These are phyloP conservation scores for Embiotoca jacksoni DNA, from an alignment of 2,113 vertebrate species.

Conservation along the genomic window DNA sequence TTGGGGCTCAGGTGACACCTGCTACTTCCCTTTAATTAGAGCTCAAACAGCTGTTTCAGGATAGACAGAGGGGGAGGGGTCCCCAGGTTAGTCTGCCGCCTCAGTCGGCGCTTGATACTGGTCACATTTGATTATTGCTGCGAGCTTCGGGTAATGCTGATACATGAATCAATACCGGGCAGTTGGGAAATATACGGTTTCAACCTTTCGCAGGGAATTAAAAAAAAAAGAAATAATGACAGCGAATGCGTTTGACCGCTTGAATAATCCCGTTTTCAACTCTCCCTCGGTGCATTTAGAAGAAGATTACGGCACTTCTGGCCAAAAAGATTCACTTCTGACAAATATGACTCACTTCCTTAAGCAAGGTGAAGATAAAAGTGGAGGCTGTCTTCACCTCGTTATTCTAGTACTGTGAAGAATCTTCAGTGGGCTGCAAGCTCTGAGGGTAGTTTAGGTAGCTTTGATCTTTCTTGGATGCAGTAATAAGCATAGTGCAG, in stretches of 20 bases:
- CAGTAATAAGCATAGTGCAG: slow-evolving; percentile 71
- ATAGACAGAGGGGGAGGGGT: slow-evolving; percentile 55
- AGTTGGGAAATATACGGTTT: not conserved
- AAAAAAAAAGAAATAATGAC: slow-evolving; percentile 36
- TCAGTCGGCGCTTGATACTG: slow-evolving; percentile 57
- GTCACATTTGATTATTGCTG: slow-evolving; percentile 65
- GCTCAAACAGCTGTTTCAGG: slow-evolving; percentile 83
- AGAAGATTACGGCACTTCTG: slow-evolving; percentile 44
- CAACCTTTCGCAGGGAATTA: slow-evolving; percentile 5
- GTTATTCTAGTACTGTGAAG: slow-evolving; percentile 73
- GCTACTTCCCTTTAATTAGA: slow-evolving; percentile 85
- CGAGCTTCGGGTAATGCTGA: slow-evolving; percentile 42
- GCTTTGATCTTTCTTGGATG: slow-evolving; percentile 82
- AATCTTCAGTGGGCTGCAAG: slow-evolving; percentile 72
- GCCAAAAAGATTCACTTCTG: slow-evolving; percentile 66
- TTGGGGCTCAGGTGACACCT: slow-evolving; percentile 84
- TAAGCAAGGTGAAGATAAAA: slow-evolving; percentile 75
- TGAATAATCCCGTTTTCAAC: slow-evolving; percentile 40
- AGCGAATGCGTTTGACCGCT: slow-evolving; percentile 19
- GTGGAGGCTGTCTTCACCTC: slow-evolving; percentile 72
- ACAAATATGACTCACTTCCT: slow-evolving; percentile 72
- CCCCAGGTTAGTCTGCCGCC: slow-evolving; percentile 43
- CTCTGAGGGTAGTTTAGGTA: slow-evolving; percentile 72
- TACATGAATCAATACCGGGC: slow-evolving; percentile 52
- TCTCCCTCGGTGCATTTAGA: slow-evolving; percentile 27